Evolutionary conservation across 2,888 invertebrate genomes (phyloP).

Genomic region (Bembecia ichneumoniformis): DNA sequence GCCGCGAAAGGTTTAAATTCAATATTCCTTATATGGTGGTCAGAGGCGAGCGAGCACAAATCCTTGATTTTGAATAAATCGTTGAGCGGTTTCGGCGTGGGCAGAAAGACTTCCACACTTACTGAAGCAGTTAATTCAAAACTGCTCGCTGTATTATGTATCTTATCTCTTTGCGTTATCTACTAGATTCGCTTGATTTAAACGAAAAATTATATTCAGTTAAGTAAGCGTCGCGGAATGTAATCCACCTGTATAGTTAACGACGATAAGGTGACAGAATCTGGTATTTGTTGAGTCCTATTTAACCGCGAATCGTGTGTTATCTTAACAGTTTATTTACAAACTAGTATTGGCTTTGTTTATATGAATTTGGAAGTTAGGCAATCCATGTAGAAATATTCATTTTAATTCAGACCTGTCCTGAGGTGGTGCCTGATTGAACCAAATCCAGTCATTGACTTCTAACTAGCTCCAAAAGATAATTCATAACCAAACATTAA

Average conservation of each 20-base stretch:
- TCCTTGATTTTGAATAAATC: constrained; percentile 62
- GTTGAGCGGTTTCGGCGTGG: constrained; percentile 46
- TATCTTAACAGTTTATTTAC: constrained; percentile 1
- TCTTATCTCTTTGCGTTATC: constrained; percentile 32
- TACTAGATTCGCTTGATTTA: constrained; percentile 17
- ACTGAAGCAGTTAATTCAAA: constrained; percentile 16
- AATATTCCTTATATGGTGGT: constrained; percentile 11
- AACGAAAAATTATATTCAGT: constrained; percentile 26
- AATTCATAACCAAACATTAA: too few relatives aligned
- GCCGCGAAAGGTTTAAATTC: constrained; percentile 14
- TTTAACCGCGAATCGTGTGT: constrained; percentile 8
- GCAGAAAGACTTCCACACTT: constrained; percentile 47
- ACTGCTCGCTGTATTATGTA: constrained; percentile 31
- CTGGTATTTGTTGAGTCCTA: constrained; percentile 15
- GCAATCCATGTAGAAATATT: too few relatives aligned
- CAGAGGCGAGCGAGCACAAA: constrained; percentile 38
- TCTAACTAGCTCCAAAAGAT: too few relatives aligned
- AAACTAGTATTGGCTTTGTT: not conserved
- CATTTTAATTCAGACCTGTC: too few relatives aligned
- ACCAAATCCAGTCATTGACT: too few relatives aligned
- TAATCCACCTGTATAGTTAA: constrained; percentile 46
- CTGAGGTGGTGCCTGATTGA: too few relatives aligned
- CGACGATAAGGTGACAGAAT: constrained; percentile 33
- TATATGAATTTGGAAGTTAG: not conserved
- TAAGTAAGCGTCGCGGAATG: constrained; percentile 45